phyloP scores from a whole-genome alignment of 2,888 invertebrate species.

The Aphodius sticticus region DNA sequence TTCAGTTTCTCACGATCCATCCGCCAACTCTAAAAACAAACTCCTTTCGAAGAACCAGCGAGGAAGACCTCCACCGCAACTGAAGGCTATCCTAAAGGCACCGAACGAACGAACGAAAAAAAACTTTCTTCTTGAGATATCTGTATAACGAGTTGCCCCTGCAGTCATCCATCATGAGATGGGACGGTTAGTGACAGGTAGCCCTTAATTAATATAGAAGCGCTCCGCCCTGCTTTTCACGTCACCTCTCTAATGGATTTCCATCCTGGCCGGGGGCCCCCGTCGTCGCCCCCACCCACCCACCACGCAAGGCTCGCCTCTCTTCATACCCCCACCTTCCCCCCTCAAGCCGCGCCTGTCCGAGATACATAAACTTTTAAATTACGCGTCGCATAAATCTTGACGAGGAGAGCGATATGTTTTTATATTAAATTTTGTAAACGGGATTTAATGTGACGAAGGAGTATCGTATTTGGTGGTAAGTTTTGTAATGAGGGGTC shows the following conservation, averaged over 20 bases:
- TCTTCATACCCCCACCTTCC: not conserved
- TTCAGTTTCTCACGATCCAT: not conserved
- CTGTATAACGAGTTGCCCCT: conserved; percentile 51
- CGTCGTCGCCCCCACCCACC: conserved; percentile 4
- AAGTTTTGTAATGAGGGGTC: no score
- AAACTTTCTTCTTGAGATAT: conserved; percentile 39
- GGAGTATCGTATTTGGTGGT: not conserved
- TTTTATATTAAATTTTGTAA: conserved; percentile 36
- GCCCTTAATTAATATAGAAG: conserved; percentile 60
- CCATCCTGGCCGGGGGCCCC: conserved; percentile 39
- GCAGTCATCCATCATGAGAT: conserved; percentile 58
- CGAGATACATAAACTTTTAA: conserved; percentile 52
- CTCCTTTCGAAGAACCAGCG: not conserved
- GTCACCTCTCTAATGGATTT: conserved; percentile 59
- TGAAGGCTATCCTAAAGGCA: not conserved
- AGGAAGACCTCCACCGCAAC: not conserved
- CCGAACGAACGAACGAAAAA: conserved; percentile 31
- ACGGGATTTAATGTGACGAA: not conserved
- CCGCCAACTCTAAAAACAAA: not conserved
- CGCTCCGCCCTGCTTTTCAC: conserved; percentile 58
- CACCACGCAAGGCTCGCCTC: conserved; percentile 19
- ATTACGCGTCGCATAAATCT: conserved; percentile 56
- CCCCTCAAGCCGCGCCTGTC: conserved; percentile 42
- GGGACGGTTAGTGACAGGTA: conserved; percentile 58
- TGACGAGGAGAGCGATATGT: conserved; percentile 43